Conservation (phyloP, 1,140 invertebrate genomes). For the Temnothorax longispinosus region DNA sequence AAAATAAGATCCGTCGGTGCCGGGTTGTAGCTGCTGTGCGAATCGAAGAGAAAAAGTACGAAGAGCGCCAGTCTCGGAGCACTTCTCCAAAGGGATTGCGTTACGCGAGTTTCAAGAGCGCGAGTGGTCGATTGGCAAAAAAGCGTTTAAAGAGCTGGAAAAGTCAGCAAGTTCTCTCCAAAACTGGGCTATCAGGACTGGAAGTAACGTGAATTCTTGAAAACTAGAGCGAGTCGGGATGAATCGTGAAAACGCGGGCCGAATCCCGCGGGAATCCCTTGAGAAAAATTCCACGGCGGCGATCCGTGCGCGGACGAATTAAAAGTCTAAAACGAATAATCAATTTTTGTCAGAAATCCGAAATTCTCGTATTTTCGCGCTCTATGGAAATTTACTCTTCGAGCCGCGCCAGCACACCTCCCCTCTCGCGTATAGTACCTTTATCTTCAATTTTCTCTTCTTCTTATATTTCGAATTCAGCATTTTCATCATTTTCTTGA, state of each 20-base stretch:
- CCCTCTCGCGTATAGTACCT: neutral
- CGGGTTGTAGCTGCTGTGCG: neutral
- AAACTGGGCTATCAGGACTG: neutral
- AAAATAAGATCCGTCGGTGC: slow-evolving; percentile 40
- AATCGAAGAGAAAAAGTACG: slow-evolving; percentile 25
- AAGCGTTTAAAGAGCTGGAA: neutral
- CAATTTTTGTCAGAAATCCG: neutral
- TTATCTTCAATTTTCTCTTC: neutral
- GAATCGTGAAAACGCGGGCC: neutral
- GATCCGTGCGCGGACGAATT: neutral
- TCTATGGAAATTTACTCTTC: neutral
- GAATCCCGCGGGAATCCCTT: neutral
- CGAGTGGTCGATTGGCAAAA: neutral
- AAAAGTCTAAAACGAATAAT: neutral
- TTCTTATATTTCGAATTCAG: neutral
- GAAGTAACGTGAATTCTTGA: neutral
- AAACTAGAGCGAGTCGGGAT: neutral
- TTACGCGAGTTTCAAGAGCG: slow-evolving; percentile 9
- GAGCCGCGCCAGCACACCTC: neutral
- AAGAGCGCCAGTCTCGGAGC: neutral
- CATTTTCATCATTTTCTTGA: slow-evolving; percentile 16
- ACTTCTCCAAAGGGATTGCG: slow-evolving; percentile 15
- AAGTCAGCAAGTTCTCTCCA: slow-evolving; percentile 9
- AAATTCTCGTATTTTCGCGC: neutral
- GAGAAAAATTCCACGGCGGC: neutral